These are phyloP conservation scores for Procambarus virginalis DNA, from an alignment of 1,140 invertebrate species.

Conservation along the genomic window DNA sequence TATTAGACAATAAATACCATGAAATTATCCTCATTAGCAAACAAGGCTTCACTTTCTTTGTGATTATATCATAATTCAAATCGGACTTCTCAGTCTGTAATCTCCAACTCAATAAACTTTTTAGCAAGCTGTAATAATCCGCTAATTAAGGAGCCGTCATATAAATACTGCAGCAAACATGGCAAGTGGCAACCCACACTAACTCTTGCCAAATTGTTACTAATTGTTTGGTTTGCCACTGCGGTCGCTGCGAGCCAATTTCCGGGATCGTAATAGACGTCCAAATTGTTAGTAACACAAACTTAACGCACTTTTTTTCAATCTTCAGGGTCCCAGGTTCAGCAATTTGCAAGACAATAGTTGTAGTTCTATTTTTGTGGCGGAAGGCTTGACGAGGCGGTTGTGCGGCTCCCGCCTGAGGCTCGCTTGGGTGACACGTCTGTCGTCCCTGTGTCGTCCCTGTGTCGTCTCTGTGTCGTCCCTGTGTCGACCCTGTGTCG, in stretches of 20 bases:
- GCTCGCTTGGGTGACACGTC: neutral
- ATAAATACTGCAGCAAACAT: neutral
- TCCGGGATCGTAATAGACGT: constrained; percentile 21
- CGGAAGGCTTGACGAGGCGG: neutral
- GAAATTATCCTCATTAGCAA: neutral
- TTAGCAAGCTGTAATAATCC: neutral
- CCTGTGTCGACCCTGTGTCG: too few species aligned
- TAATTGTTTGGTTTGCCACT: constrained; percentile 44
- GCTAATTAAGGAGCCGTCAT: neutral
- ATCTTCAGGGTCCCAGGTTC: constrained; percentile 32
- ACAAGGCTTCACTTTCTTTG: neutral
- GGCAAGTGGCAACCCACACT: constrained; percentile 3
- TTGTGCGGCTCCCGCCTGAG: neutral
- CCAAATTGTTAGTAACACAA: constrained; percentile 29
- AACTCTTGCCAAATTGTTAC: constrained; percentile 46
- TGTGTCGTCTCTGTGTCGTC: too few species aligned
- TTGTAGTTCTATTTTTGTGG: constrained; percentile 21
- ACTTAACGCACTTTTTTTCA: constrained; percentile 43
- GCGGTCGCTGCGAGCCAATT: constrained; percentile 33
- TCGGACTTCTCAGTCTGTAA: neutral
- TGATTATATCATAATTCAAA: neutral
- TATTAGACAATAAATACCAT: neutral
- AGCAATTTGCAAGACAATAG: constrained; percentile 45
- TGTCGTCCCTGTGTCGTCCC: neutral
- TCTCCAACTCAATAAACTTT: neutral